Percentiles rank a stretch among this genome's conserved stretches.
Conservation (phyloP, 2,888 invertebrate species). For the Hydroisotoma schaefferi region DNA sequence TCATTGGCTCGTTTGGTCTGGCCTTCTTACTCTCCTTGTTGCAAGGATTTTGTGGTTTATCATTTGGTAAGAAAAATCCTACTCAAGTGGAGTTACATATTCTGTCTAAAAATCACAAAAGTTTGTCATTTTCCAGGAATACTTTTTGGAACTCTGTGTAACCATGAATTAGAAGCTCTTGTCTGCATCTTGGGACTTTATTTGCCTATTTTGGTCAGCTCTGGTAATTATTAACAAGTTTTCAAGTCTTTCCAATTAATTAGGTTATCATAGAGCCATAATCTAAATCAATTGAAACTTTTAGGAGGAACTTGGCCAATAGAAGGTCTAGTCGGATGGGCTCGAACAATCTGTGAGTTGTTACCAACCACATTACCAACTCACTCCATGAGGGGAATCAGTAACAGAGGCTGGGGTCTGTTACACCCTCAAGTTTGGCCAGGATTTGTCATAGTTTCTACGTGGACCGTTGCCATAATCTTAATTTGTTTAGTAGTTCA, state of each 20-base stretch:
- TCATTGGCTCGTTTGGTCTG: not conserved
- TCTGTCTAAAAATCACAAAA: not conserved
- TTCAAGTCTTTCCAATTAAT: too few relatives aligned
- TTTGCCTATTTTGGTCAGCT: slow-evolving; percentile 22
- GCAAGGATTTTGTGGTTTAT: not conserved
- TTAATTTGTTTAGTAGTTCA: not conserved
- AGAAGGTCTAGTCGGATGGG: not conserved
- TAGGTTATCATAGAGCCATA: not conserved
- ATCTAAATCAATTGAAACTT: too few relatives aligned
- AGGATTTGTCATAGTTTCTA: not conserved
- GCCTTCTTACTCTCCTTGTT: not conserved
- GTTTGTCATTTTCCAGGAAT: slow-evolving; percentile 54
- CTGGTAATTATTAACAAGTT: too few relatives aligned
- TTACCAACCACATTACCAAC: not conserved
- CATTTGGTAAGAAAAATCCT: slow-evolving; percentile 3
- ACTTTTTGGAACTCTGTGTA: slow-evolving; percentile 86
- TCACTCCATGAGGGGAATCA: not conserved
- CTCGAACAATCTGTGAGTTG: not conserved
- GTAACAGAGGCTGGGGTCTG: slow-evolving; percentile 2
- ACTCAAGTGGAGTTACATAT: not conserved
- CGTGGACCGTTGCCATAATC: not conserved
- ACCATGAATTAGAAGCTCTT: slow-evolving; percentile 85
- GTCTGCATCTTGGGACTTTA: slow-evolving; percentile 54
- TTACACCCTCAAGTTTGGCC: not conserved
- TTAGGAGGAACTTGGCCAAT: not conserved